Percentiles rank a stretch among this genome's conserved stretches.
phyloP scores from a whole-genome alignment of 35 echinoderm and acorn worm species.

The Ophioderma brevispina region DNA sequence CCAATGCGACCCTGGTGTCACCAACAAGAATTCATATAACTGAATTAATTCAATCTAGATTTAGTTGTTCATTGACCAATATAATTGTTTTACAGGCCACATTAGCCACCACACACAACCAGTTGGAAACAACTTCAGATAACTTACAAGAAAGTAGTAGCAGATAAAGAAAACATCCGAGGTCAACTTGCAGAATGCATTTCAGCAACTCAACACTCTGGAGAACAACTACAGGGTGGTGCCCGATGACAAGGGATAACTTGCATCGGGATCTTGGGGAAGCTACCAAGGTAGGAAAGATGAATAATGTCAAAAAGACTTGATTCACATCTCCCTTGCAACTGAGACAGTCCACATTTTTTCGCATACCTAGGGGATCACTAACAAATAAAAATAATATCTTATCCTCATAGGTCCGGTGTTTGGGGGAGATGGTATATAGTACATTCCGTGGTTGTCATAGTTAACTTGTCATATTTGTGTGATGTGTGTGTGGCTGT shows the following conservation, averaged over 20 bases:
- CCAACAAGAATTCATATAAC: too few relatives aligned
- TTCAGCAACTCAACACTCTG: conserved; percentile 61
- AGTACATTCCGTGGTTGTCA: too few relatives aligned
- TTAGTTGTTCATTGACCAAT: neutral
- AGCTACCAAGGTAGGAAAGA: conserved; percentile 20
- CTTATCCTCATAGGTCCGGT: too few relatives aligned
- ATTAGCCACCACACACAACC: conserved; percentile 16
- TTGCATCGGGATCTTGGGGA: conserved; percentile 80
- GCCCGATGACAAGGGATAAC: conserved; percentile 88
- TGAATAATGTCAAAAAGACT: too few relatives aligned
- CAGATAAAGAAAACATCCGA: conserved; percentile 79
- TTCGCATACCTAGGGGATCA: neutral
- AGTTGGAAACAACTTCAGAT: conserved; percentile 71
- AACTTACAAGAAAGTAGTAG: conserved; percentile 40
- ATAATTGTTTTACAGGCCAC: neutral
- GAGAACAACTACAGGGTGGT: conserved; percentile 68
- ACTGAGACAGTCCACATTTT: neutral
- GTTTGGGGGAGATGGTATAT: too few relatives aligned
- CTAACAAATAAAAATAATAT: neutral
- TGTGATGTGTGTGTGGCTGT: too few relatives aligned
- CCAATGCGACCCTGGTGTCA: too few relatives aligned
- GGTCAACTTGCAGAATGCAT: conserved; percentile 75
- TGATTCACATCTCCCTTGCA: too few relatives aligned
- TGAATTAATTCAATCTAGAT: too few relatives aligned
- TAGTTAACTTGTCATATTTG: too few relatives aligned